phyloP scores from a whole-genome alignment of 1,140 invertebrate genomes.

The Brachionus plicatilis region DNA sequence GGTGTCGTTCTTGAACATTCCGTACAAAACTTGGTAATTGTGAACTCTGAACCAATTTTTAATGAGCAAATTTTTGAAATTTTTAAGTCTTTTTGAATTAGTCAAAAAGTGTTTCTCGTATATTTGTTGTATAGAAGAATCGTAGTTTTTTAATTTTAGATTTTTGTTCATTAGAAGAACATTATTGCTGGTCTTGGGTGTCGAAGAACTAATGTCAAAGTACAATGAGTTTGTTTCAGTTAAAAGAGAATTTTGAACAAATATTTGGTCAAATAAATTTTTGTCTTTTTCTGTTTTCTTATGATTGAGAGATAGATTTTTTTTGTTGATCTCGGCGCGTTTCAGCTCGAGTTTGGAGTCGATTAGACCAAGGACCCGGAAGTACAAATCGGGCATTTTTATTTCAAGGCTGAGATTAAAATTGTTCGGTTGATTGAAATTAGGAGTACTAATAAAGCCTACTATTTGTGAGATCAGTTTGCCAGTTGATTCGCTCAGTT shows the following conservation, averaged over 20 bases:
- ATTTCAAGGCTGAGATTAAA: conserved; percentile 21
- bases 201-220: neutral
- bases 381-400: neutral
- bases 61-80: neutral
- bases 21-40: neutral
- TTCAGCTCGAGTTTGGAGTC: neutral
- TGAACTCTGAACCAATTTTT: neutral
- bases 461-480: conserved; percentile 20
- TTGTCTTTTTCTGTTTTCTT: conserved; percentile 6
- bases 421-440: conserved; percentile 10
- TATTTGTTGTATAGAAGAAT: neutral
- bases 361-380: neutral
- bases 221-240: neutral
- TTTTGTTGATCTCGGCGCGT: neutral
- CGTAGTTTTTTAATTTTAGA: neutral
- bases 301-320: neutral
- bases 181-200: neutral
- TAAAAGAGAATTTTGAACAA: neutral
- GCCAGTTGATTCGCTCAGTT: neutral
- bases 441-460: neutral
- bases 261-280: conserved; percentile 32
- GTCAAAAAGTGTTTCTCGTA: conserved; percentile 8
- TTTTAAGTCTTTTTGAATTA: conserved; percentile 9
- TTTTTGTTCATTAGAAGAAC: neutral
- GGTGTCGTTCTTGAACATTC: neutral